Evolutionary conservation across 1,140 invertebrate genomes (phyloP).

Genomic region (Coboldia fuscipes): DNA sequence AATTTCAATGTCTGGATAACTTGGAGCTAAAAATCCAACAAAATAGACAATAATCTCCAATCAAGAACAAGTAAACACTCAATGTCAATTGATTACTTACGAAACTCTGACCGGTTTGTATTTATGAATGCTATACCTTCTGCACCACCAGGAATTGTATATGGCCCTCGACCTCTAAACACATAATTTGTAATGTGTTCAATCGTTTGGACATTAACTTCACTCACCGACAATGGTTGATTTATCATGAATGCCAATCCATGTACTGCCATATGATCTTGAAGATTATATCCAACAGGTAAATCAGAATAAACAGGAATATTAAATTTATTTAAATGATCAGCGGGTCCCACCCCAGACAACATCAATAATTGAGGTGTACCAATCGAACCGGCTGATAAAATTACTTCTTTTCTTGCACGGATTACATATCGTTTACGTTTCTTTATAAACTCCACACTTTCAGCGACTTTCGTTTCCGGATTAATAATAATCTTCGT

Average conservation of each 20-base stretch:
- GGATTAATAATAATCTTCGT: conserved; percentile 44
- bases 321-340: conserved; percentile 32
- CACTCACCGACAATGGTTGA: conserved; percentile 29
- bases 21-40: conserved; percentile 7
- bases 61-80: neutral
- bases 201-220: conserved; percentile 21
- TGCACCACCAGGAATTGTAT: conserved; percentile 46
- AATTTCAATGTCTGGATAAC: conserved; percentile 54
- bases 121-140: conserved; percentile 45
- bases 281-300: conserved; percentile 58
- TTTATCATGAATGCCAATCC: conserved; percentile 45
- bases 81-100: conserved; percentile 6
- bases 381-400: conserved; percentile 48
- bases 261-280: conserved; percentile 52
- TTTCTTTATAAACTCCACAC: conserved; percentile 28
- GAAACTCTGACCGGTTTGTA: conserved; percentile 23
- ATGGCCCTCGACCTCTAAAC: conserved; percentile 32
- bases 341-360: conserved; percentile 56
- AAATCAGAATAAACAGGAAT: conserved; percentile 37
- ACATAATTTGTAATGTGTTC: conserved; percentile 31
- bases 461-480: conserved; percentile 22
- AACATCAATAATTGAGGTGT: conserved; percentile 62
- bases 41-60: neutral
- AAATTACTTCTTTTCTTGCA: conserved; percentile 54
- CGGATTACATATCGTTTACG: conserved; percentile 32